phyloP scores from a whole-genome alignment of 1,140 invertebrate species.

The Bombus sibiricus region DNA sequence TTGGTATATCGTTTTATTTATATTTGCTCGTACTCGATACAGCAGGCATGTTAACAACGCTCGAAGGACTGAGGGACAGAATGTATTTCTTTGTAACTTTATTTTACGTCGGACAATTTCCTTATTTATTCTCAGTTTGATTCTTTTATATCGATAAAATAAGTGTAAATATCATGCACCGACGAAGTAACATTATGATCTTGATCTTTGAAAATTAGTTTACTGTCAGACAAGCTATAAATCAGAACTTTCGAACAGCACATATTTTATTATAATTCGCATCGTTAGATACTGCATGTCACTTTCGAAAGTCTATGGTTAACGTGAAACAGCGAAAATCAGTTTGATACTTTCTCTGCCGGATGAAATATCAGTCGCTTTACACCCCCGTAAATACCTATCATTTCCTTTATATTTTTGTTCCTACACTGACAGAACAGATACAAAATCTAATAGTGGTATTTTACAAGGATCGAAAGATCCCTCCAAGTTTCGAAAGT shows the following conservation, averaged over 20 bases:
- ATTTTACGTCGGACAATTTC: background rate
- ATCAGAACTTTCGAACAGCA: background rate
- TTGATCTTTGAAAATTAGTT: background rate
- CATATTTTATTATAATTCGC: too few species aligned
- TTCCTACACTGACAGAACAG: background rate
- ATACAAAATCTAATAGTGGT: too few species aligned
- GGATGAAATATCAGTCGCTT: background rate
- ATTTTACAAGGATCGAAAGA: too few species aligned
- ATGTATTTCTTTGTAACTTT: background rate
- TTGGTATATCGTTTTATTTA: background rate
- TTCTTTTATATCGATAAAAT: background rate
- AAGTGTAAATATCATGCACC: background rate
- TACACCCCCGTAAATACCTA: background rate
- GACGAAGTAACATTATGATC: background rate
- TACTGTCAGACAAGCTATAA: background rate
- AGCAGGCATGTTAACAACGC: constrained; percentile 6
- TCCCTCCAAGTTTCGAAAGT: too few species aligned
- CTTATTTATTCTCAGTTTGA: background rate
- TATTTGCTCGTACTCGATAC: background rate
- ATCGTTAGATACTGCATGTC: too few species aligned
- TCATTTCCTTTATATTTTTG: background rate
- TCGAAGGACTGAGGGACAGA: background rate
- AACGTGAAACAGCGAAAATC: too few species aligned
- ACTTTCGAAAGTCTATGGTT: too few species aligned
- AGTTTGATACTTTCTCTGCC: too few species aligned